These are phyloP conservation scores for Pammene fasciana DNA, from an alignment of 2,888 invertebrate genomes.

Conservation along the genomic window DNA sequence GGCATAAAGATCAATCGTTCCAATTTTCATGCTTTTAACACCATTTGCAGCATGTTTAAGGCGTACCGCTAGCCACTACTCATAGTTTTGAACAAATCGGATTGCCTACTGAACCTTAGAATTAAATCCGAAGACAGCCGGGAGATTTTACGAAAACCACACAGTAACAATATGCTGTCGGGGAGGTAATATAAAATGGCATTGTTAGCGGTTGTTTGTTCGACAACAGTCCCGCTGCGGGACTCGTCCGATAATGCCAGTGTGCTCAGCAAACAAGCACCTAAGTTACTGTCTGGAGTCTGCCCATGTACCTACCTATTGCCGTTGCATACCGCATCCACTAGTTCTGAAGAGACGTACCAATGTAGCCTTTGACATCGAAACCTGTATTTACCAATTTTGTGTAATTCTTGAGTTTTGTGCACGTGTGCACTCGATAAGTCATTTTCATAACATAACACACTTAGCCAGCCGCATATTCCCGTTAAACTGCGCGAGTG, in stretches of 20 bases:
- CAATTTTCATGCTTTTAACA: too few species aligned
- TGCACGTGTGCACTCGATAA: too few species aligned
- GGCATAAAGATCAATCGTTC: too few species aligned
- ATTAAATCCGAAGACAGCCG: constrained; percentile 46
- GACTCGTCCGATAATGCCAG: constrained; percentile 42
- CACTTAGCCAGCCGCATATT: too few species aligned
- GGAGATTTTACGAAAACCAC: constrained; percentile 22
- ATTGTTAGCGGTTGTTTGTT: constrained; percentile 53
- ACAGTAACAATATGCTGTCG: constrained; percentile 27
- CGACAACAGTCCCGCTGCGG: constrained; percentile 36
- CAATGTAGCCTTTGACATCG: not conserved
- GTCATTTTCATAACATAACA: too few species aligned
- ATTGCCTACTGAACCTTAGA: not conserved
- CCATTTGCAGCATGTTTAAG: too few species aligned
- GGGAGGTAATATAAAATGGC: constrained; percentile 51
- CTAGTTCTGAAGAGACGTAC: not conserved
- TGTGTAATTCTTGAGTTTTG: too few species aligned
- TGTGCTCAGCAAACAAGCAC: constrained; percentile 45
- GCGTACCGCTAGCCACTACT: too few species aligned
- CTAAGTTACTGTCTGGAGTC: constrained; percentile 35
- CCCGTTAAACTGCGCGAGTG: too few species aligned
- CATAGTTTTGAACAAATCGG: constrained; percentile 15
- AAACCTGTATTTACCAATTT: not conserved
- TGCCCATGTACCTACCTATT: not conserved
- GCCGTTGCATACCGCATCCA: not conserved